phyloP scores from a whole-genome alignment of 2,113 vertebrate species.

The Gracilinanus agilis region DNA sequence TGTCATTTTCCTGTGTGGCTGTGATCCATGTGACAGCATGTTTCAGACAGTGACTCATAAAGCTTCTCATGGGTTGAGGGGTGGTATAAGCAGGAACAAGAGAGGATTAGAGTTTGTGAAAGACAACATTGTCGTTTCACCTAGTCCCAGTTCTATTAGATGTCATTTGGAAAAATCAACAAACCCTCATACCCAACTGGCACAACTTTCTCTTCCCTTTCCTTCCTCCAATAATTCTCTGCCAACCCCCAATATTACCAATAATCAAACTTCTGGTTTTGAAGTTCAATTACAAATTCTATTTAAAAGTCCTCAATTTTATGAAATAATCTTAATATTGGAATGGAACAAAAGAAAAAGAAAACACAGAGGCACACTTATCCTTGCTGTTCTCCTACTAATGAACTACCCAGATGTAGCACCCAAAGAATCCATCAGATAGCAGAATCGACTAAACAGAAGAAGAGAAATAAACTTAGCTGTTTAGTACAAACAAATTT shows the following conservation, averaged over 20 bases:
- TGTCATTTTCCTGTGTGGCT: slow-evolving; percentile 65
- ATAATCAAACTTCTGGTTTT: slow-evolving; percentile 10
- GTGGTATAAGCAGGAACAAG: slow-evolving; percentile 41
- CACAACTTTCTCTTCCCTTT: background rate
- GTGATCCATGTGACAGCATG: slow-evolving; percentile 61
- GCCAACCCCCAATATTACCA: background rate
- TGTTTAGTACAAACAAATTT: slow-evolving; percentile 58
- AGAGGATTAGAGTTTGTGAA: slow-evolving; percentile 67
- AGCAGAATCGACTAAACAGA: slow-evolving; percentile 66
- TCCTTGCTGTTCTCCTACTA: slow-evolving; percentile 48
- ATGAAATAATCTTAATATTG: slow-evolving; percentile 3
- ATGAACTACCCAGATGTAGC: slow-evolving; percentile 18
- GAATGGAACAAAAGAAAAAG: background rate
- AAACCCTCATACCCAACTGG: background rate
- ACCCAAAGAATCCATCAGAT: slow-evolving; percentile 45
- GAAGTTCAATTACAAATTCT: slow-evolving; percentile 31
- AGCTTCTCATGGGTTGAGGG: slow-evolving; percentile 9
- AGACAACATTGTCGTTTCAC: slow-evolving; percentile 8
- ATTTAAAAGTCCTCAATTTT: background rate
- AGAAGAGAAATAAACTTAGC: slow-evolving; percentile 47
- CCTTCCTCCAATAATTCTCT: background rate
- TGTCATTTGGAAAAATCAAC: slow-evolving; percentile 24
- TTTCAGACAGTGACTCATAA: slow-evolving; percentile 61
- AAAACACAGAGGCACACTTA: background rate
- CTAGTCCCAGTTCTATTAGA: background rate